Conservation (phyloP, 1,140 invertebrate genomes). For the Teleopsis dalmanni region DNA sequence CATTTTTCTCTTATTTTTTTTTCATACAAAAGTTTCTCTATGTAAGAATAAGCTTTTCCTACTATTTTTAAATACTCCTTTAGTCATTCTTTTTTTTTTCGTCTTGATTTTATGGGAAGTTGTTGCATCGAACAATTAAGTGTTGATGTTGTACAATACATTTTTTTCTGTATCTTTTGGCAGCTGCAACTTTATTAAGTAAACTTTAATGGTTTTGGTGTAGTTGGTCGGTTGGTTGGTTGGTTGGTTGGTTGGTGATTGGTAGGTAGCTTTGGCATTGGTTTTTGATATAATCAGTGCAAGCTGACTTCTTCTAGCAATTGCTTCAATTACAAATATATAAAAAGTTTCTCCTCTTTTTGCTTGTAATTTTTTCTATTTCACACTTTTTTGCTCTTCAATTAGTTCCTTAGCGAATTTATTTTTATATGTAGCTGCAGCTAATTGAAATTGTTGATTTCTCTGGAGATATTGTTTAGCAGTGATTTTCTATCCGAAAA, state of each 20-base stretch:
- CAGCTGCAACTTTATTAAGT: conserved; percentile 14
- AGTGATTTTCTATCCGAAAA: too few species aligned
- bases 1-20: not conserved
- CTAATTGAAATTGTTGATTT: too few species aligned
- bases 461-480: too few species aligned
- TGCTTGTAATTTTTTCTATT: not conserved
- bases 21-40: not conserved
- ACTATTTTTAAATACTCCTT: not conserved
- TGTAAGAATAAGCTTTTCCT: not conserved
- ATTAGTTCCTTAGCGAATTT: not conserved
- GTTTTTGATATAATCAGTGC: not conserved
- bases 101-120: not conserved
- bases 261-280: not conserved
- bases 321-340: conserved; percentile 2
- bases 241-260: not conserved
- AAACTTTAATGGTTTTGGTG: conserved; percentile 2
- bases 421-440: not conserved
- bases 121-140: conserved; percentile 2
- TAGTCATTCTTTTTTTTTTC: not conserved
- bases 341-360: not conserved
- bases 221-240: not conserved
- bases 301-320: conserved; percentile 4
- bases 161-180: not conserved
- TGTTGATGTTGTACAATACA: conserved; percentile 5
- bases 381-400: not conserved